Base-by-base conservation (phyloP, 1,140 invertebrate species). In the Halyomorpha halys region DNA sequence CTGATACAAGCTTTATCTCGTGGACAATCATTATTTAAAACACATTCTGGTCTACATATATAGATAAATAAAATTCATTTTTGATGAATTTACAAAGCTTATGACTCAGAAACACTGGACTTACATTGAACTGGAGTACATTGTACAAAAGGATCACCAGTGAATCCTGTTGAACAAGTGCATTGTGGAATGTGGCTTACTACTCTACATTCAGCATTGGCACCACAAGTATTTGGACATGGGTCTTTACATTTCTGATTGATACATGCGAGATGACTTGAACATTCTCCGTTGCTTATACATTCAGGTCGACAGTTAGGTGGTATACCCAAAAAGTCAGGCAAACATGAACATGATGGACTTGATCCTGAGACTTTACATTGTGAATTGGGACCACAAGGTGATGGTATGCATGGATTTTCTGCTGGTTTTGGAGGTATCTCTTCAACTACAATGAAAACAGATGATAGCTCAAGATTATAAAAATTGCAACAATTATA, bases 301-400 rank as follows among this genome's bases (percentile, higher is more conserved):
- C 85, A 87, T 73, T 87, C 85, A 16, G 85, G 85, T 13, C 83
- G 77, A 71, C 86, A 89, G 69, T 82, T 81, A 25, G 84, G 84
- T 27, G 86, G 83, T 34, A 76, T 76, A 47, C 86, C 86, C 49
- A 83, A 78, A 69, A 79, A 82, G 61, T 74, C 76, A 3, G 72
- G 71, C 23, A 77, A 71, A 68, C 82, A 84, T 19, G 77, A 76
- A 65, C 82, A 84, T 3, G 76, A 76, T 16, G 80, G 72, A 49
- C 72, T 73, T n/a, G 75, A 75, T 51, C 76, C 74, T 51, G 80
- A 71, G 21, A 77, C 75, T 74, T 75, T 74, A 68, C 83, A 84
- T 44, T 77, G 70, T 3, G 82, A 77, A 67, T 81, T 76, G 0
- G 76, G 74, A 21, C 81, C 82, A 69, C 81, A 84, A 18, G 77